Conservation (phyloP, 2,888 invertebrate species). For the Platerodrilus igneus region DNA sequence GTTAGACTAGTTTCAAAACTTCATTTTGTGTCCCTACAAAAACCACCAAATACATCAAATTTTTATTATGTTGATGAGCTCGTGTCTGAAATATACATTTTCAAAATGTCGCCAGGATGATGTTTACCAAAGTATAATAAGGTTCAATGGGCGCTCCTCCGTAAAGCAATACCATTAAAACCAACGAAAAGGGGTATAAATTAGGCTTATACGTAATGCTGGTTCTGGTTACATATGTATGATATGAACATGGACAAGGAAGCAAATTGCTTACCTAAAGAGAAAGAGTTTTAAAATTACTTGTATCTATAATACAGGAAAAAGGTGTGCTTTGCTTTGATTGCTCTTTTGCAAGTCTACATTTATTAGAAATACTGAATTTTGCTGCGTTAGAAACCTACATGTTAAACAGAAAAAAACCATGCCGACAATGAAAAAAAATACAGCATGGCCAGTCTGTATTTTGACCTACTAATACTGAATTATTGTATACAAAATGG, state of each 20-base stretch:
- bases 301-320: constrained; percentile 6
- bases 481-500: constrained; percentile 1
- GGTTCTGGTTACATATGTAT: no score
- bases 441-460: constrained; percentile 3
- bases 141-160: constrained; percentile 3
- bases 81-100: constrained; percentile 8
- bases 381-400: constrained; percentile 2
- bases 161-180: no score
- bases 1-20: constrained; percentile 4
- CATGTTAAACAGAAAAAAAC: background rate
- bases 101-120: constrained; percentile 5
- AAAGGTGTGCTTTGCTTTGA: constrained; percentile 12
- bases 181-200: no score
- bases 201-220: no score
- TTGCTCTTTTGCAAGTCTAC: constrained; percentile 10
- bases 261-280: no score
- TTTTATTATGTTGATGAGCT: constrained; percentile 6
- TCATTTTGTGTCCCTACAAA: constrained; percentile 7
- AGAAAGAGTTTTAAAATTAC: constrained; percentile 25
- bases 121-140: constrained; percentile 4
- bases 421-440: background rate
- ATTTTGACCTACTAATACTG: constrained; percentile 4
- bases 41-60: constrained; percentile 9
- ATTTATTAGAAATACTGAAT: no score
- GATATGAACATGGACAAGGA: constrained; percentile 17